Base-by-base conservation (phyloP, 2,797 vertebrate genomes). In the Phoxinus dragarum region DNA sequence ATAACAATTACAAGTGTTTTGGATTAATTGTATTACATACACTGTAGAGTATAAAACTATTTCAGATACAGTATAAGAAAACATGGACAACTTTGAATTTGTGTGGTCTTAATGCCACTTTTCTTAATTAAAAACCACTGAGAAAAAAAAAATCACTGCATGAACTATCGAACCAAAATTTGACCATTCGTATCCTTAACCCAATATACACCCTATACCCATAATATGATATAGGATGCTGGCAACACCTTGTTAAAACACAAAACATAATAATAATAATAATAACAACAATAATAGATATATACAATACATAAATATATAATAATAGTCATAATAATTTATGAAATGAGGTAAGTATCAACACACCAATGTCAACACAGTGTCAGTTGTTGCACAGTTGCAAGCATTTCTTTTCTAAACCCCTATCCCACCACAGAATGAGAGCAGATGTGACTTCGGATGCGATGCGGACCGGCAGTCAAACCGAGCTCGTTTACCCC, bases 361-460 rank as follows among this genome's bases (percentile, higher is more conserved):
- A 34, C 79, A 19, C 54, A 27, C 27, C 76, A 61, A 52, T 73
- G 77, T 73, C 75, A 85, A 66, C 76, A 85, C 36, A 77, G 76
- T 59, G 74, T 77, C 74, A 78, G 83, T 84, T 79, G 83, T 79
- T 84, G 74, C 67, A 80, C 84, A 80, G 84, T 80, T 80, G 68
- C 84, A 54, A 73, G 68, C 44, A 73, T 80, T 66, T 85, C 68
- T 85, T 64, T 80, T 54, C 68, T 42, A 73, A 85, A 85, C 3
- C 84, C 77, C 84, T 42, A 80, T 85, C 77, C 84, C 84, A 27
- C 16, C 77, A 49, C 23, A 74, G 77, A 49, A 85, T 42, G 31
- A 40, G 19, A 64, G 34, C 76, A 80, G 42, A 85, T 16, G 68
- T 66, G 42, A 85, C 77, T 73, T 38, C 73, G 56, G 54, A 66